Conservation (phyloP, 2,888 invertebrate species). For the Escarpia spicata region DNA sequence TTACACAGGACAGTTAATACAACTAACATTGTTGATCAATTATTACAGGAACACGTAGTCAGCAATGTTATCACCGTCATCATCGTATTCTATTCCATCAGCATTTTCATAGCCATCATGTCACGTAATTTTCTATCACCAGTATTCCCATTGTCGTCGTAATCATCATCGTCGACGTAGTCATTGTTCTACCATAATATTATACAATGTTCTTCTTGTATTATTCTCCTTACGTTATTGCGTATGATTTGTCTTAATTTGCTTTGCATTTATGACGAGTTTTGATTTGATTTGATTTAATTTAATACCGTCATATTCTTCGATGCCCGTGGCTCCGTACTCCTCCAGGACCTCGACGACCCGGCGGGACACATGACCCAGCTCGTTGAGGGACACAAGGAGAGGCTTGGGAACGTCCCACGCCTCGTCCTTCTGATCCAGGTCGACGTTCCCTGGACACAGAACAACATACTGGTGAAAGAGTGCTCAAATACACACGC, state of each 20-base stretch:
- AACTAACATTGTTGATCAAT: too few relatives aligned
- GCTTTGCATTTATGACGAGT: too few relatives aligned
- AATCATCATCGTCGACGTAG: not conserved
- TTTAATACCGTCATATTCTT: slow-evolving; percentile 33
- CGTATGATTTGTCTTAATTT: too few relatives aligned
- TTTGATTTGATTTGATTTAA: too few relatives aligned
- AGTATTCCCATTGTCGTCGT: not conserved
- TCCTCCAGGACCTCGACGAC: slow-evolving; percentile 39
- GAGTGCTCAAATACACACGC: not conserved
- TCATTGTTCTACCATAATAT: slow-evolving; percentile 38
- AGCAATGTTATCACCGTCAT: not conserved
- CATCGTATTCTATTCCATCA: not conserved
- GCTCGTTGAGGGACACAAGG: slow-evolving; percentile 42
- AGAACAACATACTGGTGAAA: not conserved
- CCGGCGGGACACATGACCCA: slow-evolving; percentile 38
- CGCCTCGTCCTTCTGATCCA: slow-evolving; percentile 41
- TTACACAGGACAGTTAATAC: too few relatives aligned
- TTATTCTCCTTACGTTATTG: too few relatives aligned
- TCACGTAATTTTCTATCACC: not conserved
- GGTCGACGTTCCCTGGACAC: slow-evolving; percentile 30
- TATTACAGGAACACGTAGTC: too few relatives aligned
- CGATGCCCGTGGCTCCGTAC: slow-evolving; percentile 33
- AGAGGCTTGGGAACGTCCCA: slow-evolving; percentile 44
- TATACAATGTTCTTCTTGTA: not conserved
- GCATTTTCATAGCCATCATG: not conserved